phyloP scores from a whole-genome alignment of 2,113 vertebrate species.

The Hemibagrus wyckioides region DNA sequence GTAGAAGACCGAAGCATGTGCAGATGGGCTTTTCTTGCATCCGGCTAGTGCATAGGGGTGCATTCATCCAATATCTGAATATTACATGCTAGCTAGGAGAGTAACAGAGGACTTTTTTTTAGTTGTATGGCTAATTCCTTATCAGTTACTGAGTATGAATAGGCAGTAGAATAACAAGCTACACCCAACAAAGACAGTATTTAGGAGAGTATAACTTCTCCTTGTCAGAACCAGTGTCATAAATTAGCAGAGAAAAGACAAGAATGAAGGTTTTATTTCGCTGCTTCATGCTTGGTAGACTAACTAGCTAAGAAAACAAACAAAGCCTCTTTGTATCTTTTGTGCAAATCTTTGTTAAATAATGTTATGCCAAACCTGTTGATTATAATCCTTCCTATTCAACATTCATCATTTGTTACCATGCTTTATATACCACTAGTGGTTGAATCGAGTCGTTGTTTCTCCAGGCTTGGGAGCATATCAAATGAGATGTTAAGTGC shows the following conservation, averaged over 20 bases:
- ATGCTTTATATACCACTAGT: constrained; percentile 25
- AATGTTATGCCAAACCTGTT: neutral
- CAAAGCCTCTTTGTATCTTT: neutral
- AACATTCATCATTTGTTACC: neutral
- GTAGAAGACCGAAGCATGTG: neutral
- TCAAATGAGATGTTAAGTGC: constrained; percentile 49
- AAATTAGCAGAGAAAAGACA: neutral
- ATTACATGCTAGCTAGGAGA: neutral
- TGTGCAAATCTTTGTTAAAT: constrained; percentile 11
- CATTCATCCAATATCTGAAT: neutral
- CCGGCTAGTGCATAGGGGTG: neutral
- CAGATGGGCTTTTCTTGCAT: neutral
- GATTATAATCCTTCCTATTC: constrained; percentile 20
- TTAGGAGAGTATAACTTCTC: neutral
- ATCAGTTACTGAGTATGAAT: neutral
- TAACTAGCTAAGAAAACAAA: neutral
- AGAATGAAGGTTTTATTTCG: neutral
- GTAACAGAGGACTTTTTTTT: neutral
- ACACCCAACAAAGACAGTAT: neutral
- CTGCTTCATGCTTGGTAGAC: neutral
- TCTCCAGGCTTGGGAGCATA: constrained; percentile 16
- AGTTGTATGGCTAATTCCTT: neutral
- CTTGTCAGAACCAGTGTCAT: neutral
- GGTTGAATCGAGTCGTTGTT: constrained; percentile 10
- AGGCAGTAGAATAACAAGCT: neutral